Conservation (phyloP, 1,140 invertebrate genomes). For the Arion vulgaris region DNA sequence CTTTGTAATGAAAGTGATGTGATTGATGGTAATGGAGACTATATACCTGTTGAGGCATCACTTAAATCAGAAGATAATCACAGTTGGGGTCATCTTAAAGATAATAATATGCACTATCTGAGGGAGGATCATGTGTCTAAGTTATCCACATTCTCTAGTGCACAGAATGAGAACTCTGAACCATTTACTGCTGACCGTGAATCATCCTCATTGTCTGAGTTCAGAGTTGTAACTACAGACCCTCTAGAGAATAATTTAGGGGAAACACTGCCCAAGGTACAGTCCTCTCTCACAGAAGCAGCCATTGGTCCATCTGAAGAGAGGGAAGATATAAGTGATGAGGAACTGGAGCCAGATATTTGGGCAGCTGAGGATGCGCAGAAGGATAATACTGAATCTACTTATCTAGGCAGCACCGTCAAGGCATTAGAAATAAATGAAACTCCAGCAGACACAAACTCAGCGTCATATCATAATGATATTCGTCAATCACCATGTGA, state of each 20-base stretch:
- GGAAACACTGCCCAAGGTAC: neutral
- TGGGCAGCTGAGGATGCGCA: slow-evolving; percentile 9
- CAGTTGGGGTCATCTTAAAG: neutral
- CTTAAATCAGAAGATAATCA: neutral
- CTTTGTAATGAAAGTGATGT: neutral
- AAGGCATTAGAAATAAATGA: neutral
- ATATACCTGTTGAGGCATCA: neutral
- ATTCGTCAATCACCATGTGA: neutral
- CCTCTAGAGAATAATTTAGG: neutral
- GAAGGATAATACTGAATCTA: neutral
- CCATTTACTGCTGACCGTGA: slow-evolving; percentile 5
- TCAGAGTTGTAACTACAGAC: neutral
- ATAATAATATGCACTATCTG: neutral
- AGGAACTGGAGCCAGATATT: slow-evolving; percentile 25
- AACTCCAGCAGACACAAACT: neutral
- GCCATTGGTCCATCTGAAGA: slow-evolving; percentile 30
- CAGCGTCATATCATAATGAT: neutral
- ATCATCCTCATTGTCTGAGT: neutral
- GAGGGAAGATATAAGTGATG: slow-evolving; percentile 39
- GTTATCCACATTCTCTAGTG: neutral
- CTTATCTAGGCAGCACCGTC: neutral
- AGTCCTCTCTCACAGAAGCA: neutral
- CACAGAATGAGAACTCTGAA: slow-evolving; percentile 22
- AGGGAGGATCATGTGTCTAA: neutral
- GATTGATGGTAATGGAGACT: neutral